Evolutionary conservation across 2,888 invertebrate species (phyloP).

Genomic region (Apotomis capreana): DNA sequence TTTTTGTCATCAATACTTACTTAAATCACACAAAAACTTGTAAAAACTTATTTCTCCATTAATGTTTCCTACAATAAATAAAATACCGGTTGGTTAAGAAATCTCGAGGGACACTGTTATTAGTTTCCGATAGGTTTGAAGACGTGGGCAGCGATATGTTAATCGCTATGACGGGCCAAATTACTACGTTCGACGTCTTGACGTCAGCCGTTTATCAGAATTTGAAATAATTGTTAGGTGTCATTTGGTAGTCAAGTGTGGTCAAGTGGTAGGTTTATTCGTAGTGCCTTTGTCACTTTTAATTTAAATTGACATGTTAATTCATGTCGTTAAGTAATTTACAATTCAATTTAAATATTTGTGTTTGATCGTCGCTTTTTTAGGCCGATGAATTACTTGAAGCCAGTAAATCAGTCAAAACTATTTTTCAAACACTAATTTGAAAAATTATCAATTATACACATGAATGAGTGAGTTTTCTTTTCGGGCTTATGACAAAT

Average conservation of each 20-base stretch:
- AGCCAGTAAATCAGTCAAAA: too few relatives aligned
- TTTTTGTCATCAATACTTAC: too few relatives aligned
- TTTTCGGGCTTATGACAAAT: too few relatives aligned
- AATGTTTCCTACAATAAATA: not conserved
- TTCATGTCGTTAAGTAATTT: not conserved
- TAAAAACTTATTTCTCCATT: too few relatives aligned
- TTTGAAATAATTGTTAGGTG: constrained; percentile 33
- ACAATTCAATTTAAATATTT: not conserved
- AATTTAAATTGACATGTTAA: constrained; percentile 24
- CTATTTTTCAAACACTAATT: too few relatives aligned
- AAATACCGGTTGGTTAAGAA: constrained; percentile 2
- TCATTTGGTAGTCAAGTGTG: constrained; percentile 15
- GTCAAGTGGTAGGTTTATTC: not conserved
- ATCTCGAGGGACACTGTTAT: constrained; percentile 14
- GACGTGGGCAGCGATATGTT: constrained; percentile 37
- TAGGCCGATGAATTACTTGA: too few relatives aligned
- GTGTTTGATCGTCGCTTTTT: too few relatives aligned
- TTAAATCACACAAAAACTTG: too few relatives aligned
- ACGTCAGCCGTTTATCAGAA: constrained; percentile 20
- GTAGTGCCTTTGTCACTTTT: not conserved
- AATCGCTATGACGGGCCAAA: constrained; percentile 31
- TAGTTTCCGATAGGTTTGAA: constrained; percentile 25
- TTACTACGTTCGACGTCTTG: constrained; percentile 27
- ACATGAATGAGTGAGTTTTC: too few relatives aligned
- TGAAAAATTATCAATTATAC: too few relatives aligned